Percentiles rank a stretch among this genome's conserved stretches.
phyloP scores from a whole-genome alignment of 2,888 invertebrate species.

The Halictus quadricinctus region DNA sequence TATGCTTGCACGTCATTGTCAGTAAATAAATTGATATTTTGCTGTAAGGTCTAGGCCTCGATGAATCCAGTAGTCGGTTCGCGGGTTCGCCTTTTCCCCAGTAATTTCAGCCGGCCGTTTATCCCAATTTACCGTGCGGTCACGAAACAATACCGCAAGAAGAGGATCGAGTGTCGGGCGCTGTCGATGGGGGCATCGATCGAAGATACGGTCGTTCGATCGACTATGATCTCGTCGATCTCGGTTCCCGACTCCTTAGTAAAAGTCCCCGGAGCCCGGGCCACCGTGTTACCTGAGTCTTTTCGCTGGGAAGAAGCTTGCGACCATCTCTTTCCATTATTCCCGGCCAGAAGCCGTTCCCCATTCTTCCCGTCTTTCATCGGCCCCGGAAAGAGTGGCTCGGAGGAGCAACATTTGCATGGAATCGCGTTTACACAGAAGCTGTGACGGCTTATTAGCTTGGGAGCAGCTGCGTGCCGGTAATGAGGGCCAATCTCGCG shows the following conservation, averaged over 20 bases:
- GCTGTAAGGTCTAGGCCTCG: neutral
- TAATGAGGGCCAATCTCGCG: conserved; percentile 78
- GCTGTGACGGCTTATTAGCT: conserved; percentile 81
- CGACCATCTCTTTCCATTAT: conserved; percentile 17
- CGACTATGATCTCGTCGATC: conserved; percentile 57
- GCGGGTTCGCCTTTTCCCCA: neutral
- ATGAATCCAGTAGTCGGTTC: neutral
- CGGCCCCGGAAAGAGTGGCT: conserved; percentile 33
- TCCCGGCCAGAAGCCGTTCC: conserved; percentile 7
- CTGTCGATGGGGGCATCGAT: conserved; percentile 46
- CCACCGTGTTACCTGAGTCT: conserved; percentile 50
- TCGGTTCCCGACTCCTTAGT: conserved; percentile 33
- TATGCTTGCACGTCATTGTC: too few species aligned
- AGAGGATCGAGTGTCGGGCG: conserved; percentile 36
- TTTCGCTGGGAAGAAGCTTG: conserved; percentile 36
- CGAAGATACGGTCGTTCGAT: conserved; percentile 43
- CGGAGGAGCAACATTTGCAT: conserved; percentile 73
- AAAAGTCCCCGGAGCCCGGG: conserved; percentile 37
- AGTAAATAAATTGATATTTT: neutral
- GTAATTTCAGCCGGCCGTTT: conserved; percentile 41
- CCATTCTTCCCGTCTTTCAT: conserved; percentile 40
- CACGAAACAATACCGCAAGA: conserved; percentile 51
- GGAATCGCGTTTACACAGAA: conserved; percentile 77
- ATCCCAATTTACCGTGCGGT: conserved; percentile 48
- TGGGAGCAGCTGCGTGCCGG: conserved; percentile 79